These are phyloP conservation scores for Petrocephalus sullivani DNA, from an alignment of 2,797 vertebrate genomes.

Conservation along the genomic window DNA sequence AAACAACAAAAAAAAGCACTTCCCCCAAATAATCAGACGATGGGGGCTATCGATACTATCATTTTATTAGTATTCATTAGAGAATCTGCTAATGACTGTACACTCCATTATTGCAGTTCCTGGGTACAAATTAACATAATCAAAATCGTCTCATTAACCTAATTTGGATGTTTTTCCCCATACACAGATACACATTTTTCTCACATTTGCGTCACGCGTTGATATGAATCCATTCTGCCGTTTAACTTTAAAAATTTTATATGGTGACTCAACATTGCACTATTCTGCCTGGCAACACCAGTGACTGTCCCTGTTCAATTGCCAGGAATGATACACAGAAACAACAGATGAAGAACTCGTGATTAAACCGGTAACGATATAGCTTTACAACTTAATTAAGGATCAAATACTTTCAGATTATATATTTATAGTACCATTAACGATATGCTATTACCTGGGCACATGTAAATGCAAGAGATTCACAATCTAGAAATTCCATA, in stretches of 20 bases:
- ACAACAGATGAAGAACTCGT: background rate
- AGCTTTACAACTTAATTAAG: background rate
- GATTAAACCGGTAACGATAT: background rate
- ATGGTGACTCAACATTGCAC: background rate
- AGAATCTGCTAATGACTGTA: background rate
- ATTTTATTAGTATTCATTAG: background rate
- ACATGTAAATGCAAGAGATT: background rate
- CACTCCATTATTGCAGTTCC: background rate
- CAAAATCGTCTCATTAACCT: constrained; percentile 9
- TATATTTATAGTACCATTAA: background rate
- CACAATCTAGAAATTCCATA: background rate
- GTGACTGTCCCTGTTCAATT: background rate
- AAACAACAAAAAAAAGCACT: background rate
- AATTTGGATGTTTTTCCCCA: constrained; percentile 6
- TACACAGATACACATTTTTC: background rate
- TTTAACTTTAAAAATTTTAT: background rate
- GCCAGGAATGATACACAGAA: background rate
- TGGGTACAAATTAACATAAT: constrained; percentile 1
- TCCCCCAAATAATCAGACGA: background rate
- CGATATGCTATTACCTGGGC: background rate
- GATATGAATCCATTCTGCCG: background rate
- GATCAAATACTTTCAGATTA: background rate
- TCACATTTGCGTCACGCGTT: background rate
- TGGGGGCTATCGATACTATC: background rate
- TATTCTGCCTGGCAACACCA: background rate